These are phyloP conservation scores for Drosophila testacea DNA, from an alignment of 2,888 invertebrate genomes.

Conservation along the genomic window DNA sequence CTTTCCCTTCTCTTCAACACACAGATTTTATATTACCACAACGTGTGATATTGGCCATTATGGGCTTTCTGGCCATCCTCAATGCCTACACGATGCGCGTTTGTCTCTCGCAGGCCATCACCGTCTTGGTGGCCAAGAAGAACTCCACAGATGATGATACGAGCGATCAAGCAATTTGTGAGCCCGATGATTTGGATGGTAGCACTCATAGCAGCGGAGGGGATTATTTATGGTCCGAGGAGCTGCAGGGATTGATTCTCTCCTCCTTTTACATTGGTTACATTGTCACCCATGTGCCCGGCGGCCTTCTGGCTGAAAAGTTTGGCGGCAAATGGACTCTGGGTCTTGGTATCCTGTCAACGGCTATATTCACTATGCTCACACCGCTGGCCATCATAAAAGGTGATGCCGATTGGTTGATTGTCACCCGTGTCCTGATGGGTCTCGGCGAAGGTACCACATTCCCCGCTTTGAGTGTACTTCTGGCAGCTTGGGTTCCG, in stretches of 20 bases:
- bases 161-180: conserved; percentile 67
- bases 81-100: conserved; percentile 92
- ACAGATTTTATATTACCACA: conserved; percentile 85
- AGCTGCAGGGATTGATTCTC: conserved; percentile 91
- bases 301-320: conserved; percentile 91
- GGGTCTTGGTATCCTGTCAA: conserved; percentile 92
- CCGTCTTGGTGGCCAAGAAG: conserved; percentile 87
- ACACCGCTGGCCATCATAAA: conserved; percentile 90
- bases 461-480: conserved; percentile 92
- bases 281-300: conserved; percentile 92
- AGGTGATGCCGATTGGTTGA: conserved; percentile 89
- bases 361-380: conserved; percentile 92
- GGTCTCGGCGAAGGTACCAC: conserved; percentile 95
- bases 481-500: conserved; percentile 93
- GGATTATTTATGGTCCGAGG: conserved; percentile 88
- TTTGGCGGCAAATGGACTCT: conserved; percentile 95
- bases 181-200: conserved; percentile 66
- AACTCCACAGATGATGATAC: conserved; percentile 60
- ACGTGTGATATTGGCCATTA: conserved; percentile 89
- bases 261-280: conserved; percentile 95
- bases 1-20: conserved; percentile 19
- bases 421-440: conserved; percentile 90
- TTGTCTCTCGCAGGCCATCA: conserved; percentile 90
- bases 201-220: conserved; percentile 53
- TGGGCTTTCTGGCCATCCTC: conserved; percentile 90